Evolutionary conservation across 2,888 invertebrate genomes (phyloP).

Genomic region (Lomographa bimaculata): DNA sequence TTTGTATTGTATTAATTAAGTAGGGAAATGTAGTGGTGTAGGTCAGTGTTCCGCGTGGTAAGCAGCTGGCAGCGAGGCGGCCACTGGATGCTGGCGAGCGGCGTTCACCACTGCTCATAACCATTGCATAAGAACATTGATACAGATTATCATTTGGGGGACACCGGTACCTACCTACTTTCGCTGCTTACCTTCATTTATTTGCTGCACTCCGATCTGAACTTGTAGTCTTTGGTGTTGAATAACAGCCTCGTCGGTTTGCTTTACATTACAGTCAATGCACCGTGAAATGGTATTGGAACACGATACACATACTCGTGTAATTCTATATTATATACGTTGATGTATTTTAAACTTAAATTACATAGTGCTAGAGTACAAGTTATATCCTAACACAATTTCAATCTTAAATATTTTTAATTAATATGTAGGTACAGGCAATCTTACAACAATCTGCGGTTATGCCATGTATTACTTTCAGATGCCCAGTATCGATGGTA

Average conservation of each 20-base stretch:
- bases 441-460: constrained; percentile 9
- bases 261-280: constrained; percentile 28
- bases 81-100: constrained; percentile 60
- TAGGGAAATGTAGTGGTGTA: constrained; percentile 27
- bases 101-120: constrained; percentile 34
- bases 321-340: not conserved
- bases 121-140: constrained; percentile 75
- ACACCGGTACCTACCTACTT: constrained; percentile 72
- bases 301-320: constrained; percentile 22
- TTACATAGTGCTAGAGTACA: not conserved
- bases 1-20: constrained; percentile 16
- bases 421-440: too few species aligned
- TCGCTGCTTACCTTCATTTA: constrained; percentile 62
- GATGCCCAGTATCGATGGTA: not conserved
- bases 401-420: too few species aligned
- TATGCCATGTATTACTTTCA: constrained; percentile 3
- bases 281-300: constrained; percentile 28
- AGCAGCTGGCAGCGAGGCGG: constrained; percentile 45
- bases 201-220: constrained; percentile 30
- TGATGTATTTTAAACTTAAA: constrained; percentile 8
- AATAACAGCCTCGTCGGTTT: constrained; percentile 24
- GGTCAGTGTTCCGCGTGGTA: constrained; percentile 38
- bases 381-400: not conserved
- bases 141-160: constrained; percentile 82
- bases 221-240: constrained; percentile 20